Percentiles rank a stretch among this genome's conserved stretches.
Evolutionary conservation across 92 coral and sea anemone genomes (phyloP).

Genomic region (Blastomussa wellsi): DNA sequence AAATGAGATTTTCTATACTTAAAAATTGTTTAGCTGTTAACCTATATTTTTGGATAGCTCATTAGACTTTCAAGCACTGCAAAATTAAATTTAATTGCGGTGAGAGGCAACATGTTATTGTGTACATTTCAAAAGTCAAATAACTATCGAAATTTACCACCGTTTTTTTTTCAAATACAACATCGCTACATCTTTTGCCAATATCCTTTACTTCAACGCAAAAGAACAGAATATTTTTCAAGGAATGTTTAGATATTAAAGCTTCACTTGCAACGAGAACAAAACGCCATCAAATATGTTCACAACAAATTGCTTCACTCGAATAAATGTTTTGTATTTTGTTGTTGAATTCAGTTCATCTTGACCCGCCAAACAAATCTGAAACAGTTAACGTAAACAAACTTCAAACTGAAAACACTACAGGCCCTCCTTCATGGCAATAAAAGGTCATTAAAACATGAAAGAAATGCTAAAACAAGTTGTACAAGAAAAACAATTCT

Average conservation of each 20-base stretch:
- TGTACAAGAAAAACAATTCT: conserved; percentile 1
- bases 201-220: not conserved
- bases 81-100: conserved; percentile 5
- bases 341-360: not conserved
- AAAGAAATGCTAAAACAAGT: not conserved
- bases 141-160: not conserved
- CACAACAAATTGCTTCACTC: not conserved
- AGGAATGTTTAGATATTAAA: not conserved
- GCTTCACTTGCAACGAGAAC: not conserved
- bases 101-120: not conserved
- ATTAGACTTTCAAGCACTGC: not conserved
- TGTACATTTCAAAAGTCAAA: conserved; percentile 1
- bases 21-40: not conserved
- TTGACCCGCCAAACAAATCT: conserved; percentile 9
- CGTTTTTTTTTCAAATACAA: not conserved
- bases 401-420: conserved; percentile 1
- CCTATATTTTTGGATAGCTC: not conserved
- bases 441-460: conserved; percentile 7
- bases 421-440: not conserved
- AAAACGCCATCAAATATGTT: not conserved
- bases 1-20: not conserved
- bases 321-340: not conserved
- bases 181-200: not conserved
- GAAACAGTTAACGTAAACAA: conserved; percentile 20
- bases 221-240: not conserved